Evolutionary conservation across 2,888 invertebrate genomes (phyloP).

Genomic region (Xiphydria camelus): DNA sequence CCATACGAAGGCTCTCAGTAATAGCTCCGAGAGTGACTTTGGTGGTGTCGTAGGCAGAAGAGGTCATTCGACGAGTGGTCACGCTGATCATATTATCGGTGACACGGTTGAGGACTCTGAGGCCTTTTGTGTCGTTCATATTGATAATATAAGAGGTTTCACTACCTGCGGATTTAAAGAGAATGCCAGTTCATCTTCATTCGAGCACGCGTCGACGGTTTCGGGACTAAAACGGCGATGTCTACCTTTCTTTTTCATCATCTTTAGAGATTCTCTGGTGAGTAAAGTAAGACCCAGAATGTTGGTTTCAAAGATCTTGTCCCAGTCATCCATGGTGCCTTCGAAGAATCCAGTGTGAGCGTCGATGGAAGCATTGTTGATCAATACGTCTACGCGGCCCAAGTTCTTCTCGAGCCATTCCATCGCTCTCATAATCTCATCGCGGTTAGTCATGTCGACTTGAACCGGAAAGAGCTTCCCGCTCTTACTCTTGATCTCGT

Average conservation of each 20-base stretch:
- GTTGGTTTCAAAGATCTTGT: constrained; percentile 31
- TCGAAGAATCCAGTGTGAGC: constrained; percentile 28
- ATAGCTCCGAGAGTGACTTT: constrained; percentile 59
- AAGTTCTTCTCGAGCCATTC: constrained; percentile 58
- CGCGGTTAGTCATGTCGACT: constrained; percentile 62
- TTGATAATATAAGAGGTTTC: constrained; percentile 2
- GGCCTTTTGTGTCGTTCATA: constrained; percentile 23
- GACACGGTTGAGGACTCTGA: constrained; percentile 16
- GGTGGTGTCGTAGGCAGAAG: constrained; percentile 53
- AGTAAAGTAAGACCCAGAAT: constrained; percentile 28
- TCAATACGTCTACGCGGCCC: constrained; percentile 62
- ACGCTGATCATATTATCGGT: too few relatives aligned
- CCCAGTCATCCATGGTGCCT: constrained; percentile 29
- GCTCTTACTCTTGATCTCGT: constrained; percentile 27
- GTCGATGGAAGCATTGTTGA: constrained; percentile 63
- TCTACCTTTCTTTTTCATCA: constrained; percentile 35
- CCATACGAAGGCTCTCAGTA: constrained; percentile 56
- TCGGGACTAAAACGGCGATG: too few relatives aligned
- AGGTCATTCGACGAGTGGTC: constrained; percentile 21
- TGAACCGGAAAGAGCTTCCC: constrained; percentile 52
- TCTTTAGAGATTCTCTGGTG: constrained; percentile 28
- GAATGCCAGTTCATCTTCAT: too few relatives aligned
- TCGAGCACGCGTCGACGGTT: too few relatives aligned
- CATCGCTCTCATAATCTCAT: constrained; percentile 60
- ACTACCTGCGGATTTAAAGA: too few relatives aligned